Percentiles rank a stretch among this genome's conserved stretches.
These are phyloP conservation scores for Okapia johnstoni DNA, from an alignment of 2,113 vertebrate species.

Conservation along the genomic window DNA sequence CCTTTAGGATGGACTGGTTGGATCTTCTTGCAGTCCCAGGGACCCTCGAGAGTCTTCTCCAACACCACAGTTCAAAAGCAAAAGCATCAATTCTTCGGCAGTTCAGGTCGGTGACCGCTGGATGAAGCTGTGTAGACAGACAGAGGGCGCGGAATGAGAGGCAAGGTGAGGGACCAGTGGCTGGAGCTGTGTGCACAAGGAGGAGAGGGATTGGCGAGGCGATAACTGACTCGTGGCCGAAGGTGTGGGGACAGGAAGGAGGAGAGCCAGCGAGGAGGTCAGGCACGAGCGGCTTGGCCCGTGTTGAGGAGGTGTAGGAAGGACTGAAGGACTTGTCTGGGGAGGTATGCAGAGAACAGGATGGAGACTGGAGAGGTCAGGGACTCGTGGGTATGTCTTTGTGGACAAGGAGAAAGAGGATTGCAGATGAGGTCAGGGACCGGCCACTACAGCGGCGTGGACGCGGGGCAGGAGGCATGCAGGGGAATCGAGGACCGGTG, in stretches of 20 bases:
- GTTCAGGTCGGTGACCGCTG: too few relatives aligned
- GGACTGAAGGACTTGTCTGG: not conserved
- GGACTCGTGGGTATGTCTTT: not conserved
- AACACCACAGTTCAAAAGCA: too few relatives aligned
- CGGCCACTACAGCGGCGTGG: rapidly evolving
- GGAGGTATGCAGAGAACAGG: not conserved
- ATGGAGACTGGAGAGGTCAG: not conserved
- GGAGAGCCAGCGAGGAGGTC: not conserved
- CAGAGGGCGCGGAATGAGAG: too few relatives aligned
- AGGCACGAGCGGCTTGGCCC: not conserved
- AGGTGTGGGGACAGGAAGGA: not conserved
- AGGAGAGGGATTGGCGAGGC: not conserved
- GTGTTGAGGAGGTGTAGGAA: not conserved
- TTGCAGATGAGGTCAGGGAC: not conserved
- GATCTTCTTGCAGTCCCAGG: too few relatives aligned
- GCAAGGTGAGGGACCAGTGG: not conserved
- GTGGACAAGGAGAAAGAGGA: not conserved
- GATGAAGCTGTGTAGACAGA: too few relatives aligned
- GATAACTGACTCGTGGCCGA: not conserved
- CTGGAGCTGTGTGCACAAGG: not conserved
- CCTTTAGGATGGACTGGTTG: too few relatives aligned
- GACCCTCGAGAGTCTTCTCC: too few relatives aligned
- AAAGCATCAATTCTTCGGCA: too few relatives aligned
- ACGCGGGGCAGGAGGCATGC: not conserved
- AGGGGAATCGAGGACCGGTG: not conserved